These are phyloP conservation scores for Drosophila suzukii DNA, from an alignment of 1,140 invertebrate species.

Conservation along the genomic window DNA sequence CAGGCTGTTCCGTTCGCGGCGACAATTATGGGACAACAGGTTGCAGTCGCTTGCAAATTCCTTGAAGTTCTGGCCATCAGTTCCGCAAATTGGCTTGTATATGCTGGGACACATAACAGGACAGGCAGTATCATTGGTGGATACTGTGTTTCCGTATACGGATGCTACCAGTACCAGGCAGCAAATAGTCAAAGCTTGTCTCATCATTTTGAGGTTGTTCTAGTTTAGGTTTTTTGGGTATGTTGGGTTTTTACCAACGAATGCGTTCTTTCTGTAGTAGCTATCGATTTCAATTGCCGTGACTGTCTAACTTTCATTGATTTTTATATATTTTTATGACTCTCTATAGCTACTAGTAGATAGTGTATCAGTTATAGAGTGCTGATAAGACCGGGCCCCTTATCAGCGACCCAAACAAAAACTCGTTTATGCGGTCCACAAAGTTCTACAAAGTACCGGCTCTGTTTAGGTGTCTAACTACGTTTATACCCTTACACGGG, in stretches of 20 bases:
- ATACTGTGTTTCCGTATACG: conserved; percentile 60
- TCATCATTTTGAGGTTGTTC: conserved; percentile 39
- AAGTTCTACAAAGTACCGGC: conserved; percentile 41
- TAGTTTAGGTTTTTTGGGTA: conserved; percentile 1
- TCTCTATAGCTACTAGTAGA: conserved; percentile 31
- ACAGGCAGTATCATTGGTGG: conserved; percentile 63
- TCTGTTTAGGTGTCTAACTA: conserved; percentile 39
- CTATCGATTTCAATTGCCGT: conserved; percentile 68
- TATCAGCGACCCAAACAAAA: conserved; percentile 41
- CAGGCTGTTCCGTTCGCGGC: conserved; percentile 47
- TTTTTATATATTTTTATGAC: conserved; percentile 68
- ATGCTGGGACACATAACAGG: conserved; percentile 62
- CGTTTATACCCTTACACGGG: background rate
- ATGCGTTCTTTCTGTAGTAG: conserved; percentile 57
- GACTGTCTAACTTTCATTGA: conserved; percentile 66
- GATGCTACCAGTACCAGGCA: conserved; percentile 48
- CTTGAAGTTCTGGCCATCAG: conserved; percentile 68
- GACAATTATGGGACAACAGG: conserved; percentile 67
- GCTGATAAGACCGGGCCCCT: conserved; percentile 40
- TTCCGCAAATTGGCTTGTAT: conserved; percentile 68
- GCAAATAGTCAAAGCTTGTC: conserved; percentile 43
- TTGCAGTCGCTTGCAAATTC: conserved; percentile 72
- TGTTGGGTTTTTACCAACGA: conserved; percentile 11
- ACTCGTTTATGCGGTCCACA: conserved; percentile 53
- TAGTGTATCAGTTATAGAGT: conserved; percentile 45